Percentiles rank a stretch among this genome's conserved stretches.
These are phyloP conservation scores for Invenusta paracnida DNA, from an alignment of 2,888 invertebrate genomes.

Conservation along the genomic window DNA sequence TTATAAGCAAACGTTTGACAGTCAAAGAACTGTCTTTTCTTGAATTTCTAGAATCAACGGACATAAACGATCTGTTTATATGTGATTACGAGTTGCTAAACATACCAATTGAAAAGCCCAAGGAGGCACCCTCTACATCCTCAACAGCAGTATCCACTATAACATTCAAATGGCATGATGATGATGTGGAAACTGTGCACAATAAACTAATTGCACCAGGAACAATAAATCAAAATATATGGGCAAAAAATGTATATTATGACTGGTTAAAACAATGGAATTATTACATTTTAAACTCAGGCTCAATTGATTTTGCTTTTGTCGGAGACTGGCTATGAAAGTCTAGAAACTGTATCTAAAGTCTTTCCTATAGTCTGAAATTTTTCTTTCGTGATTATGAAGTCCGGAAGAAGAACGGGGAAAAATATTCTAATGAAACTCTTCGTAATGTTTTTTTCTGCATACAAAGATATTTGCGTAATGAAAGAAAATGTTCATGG, in stretches of 20 bases:
- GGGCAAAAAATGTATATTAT: not conserved
- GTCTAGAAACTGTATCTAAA: not conserved
- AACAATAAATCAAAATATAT: not conserved
- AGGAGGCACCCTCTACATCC: conserved; percentile 25
- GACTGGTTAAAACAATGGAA: not conserved
- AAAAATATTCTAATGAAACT: not conserved
- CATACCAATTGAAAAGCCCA: conserved; percentile 23
- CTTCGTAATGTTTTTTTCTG: not conserved
- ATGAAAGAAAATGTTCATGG: not conserved
- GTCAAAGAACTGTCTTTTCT: conserved; percentile 6
- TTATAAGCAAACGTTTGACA: conserved; percentile 11
- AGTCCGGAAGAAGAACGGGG: not conserved
- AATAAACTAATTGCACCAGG: not conserved
- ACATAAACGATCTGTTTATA: not conserved
- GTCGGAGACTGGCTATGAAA: not conserved
- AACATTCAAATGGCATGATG: not conserved
- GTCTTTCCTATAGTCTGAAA: not conserved
- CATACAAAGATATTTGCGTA: not conserved
- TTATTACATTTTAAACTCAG: not conserved
- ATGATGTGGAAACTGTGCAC: not conserved
- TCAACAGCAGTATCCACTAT: conserved; percentile 13
- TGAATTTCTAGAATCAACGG: not conserved
- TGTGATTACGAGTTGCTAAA: not conserved
- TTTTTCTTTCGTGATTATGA: not conserved
- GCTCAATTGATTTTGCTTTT: not conserved